phyloP scores from a whole-genome alignment of 1,140 invertebrate genomes.

The Zaprionus davidi region DNA sequence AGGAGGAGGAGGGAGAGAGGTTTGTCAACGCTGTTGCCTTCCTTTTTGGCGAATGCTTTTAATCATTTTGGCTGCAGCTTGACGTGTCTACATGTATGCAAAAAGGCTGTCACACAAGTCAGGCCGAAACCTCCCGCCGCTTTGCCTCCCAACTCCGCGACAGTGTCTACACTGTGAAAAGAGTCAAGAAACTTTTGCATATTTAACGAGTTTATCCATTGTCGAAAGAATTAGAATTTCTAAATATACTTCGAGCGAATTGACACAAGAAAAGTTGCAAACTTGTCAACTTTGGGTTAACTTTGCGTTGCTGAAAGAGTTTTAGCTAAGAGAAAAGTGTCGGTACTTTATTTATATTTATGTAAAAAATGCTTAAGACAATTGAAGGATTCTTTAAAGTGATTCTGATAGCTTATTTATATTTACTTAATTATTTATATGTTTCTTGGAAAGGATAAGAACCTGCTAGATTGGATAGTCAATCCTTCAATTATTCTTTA shows the following conservation, averaged over 20 bases:
- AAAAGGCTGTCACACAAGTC: slow-evolving; percentile 39
- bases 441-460: too few relatives aligned
- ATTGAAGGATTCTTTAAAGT: not conserved
- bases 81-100: slow-evolving; percentile 36
- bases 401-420: too few relatives aligned
- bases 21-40: slow-evolving; percentile 42
- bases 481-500: too few relatives aligned
- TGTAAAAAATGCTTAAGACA: not conserved
- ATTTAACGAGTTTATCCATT: slow-evolving; percentile 6
- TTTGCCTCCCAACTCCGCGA: not conserved
- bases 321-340: not conserved
- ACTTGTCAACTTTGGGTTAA: not conserved
- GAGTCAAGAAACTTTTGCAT: slow-evolving; percentile 7
- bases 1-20: slow-evolving; percentile 19
- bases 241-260: slow-evolving; percentile 4
- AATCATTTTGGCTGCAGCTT: slow-evolving; percentile 77
- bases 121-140: slow-evolving; percentile 1
- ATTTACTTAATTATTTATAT: too few relatives aligned
- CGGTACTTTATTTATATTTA: too few relatives aligned
- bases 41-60: slow-evolving; percentile 65
- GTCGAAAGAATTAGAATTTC: slow-evolving; percentile 21
- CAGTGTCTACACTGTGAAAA: slow-evolving; percentile 26
- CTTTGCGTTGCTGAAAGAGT: not conserved
- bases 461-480: too few relatives aligned
- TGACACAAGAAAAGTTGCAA: not conserved